Evolutionary conservation across 2,797 vertebrate species (phyloP).

Genomic region (Melanotaenia maccullochi): DNA sequence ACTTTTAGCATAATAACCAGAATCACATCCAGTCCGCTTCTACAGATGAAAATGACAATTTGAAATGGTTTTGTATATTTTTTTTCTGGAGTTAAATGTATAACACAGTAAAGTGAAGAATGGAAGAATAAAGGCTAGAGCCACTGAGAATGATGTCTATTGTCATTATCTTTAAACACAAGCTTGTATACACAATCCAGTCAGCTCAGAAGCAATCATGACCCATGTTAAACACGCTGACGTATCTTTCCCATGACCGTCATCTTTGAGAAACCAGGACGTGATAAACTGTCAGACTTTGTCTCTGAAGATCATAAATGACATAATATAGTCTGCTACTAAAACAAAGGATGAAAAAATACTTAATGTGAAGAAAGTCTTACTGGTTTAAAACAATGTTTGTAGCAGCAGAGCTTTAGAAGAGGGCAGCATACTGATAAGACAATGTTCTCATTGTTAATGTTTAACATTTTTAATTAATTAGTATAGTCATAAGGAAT

Average conservation of each 20-base stretch:
- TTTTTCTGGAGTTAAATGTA: too few species aligned
- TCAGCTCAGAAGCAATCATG: not conserved
- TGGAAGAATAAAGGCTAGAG: not conserved
- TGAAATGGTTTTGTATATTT: too few species aligned
- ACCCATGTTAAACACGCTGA: not conserved
- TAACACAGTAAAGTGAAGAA: not conserved
- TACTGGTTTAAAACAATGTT: not conserved
- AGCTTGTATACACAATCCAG: constrained; percentile 11
- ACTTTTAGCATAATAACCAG: not conserved
- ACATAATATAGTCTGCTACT: not conserved
- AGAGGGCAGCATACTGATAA: too few species aligned
- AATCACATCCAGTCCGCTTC: not conserved
- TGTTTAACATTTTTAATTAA: not conserved
- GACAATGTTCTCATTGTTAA: too few species aligned
- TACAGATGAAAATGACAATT: not conserved
- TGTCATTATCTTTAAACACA: constrained; percentile 2
- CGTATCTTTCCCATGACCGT: not conserved
- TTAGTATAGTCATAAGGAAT: not conserved
- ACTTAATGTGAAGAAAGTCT: too few species aligned
- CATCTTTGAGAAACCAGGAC: constrained; percentile 5
- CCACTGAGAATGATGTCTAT: not conserved
- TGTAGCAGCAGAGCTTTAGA: not conserved
- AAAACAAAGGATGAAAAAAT: not conserved
- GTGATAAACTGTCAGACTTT: constrained; percentile 42
- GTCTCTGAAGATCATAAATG: constrained; percentile 15